Evolutionary conservation across 2,797 vertebrate genomes (phyloP), one percentile per base, ranked within the genome.

Genomic region (Notolepis coatsorum): DNA sequence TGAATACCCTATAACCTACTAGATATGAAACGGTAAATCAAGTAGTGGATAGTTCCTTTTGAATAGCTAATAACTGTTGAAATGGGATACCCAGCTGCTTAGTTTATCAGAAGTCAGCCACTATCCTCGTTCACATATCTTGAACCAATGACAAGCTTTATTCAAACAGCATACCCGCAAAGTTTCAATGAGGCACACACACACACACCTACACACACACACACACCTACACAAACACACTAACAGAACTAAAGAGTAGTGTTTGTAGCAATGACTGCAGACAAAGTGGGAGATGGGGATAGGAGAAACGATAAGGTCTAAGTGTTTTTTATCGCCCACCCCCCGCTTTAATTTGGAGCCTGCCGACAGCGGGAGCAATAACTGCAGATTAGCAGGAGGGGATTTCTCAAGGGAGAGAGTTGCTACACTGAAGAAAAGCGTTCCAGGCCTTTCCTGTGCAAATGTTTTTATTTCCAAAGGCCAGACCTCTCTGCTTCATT

Each of bases 331-430:
- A 79, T 71, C 68, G 62, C 80, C 77, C 66, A 28, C 77, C 85
- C 85, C 79, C 80, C 81, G 71, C 88, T 89, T 92, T 91, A 91
- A 93, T 94, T 94, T 93, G 88, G 85, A 88, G 79, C 82, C 79
- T 77, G 90, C 90, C 84, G 68, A 86, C 61, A 84, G 92, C 89
- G 87, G 86, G 88, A 81, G 91, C 91, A 93, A 93, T 94, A 94
- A 93, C 91, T 85, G 89, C 88, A 89, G 92, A 94, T 93, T 93
- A 93, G 90, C 80, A 87, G 87, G 79, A 67, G 85, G 86, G 89
- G 83, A 90, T 92, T 90, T 92, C 92, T 92, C 91, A 52, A 49
- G 92, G 89, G 92, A 92, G 61, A 53, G 55, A 68, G 65, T n/a
- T n/a, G 79, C 84, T 85, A 81, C 60, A 69, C 77, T 42, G 80